These are phyloP conservation scores for Syritta pipiens DNA, from an alignment of 2,888 invertebrate genomes.

Conservation along the genomic window DNA sequence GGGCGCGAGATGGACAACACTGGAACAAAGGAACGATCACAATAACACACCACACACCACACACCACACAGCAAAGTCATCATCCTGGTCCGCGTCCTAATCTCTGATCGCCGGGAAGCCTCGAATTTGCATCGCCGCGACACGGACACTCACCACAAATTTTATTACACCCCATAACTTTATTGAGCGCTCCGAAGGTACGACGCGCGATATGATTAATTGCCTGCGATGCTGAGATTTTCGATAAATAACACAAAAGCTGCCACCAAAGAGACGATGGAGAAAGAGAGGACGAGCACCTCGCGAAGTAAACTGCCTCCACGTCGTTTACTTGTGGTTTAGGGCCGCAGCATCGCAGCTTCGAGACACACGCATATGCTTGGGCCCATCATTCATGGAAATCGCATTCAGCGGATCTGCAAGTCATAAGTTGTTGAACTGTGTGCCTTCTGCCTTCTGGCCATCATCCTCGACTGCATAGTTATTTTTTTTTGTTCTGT, in stretches of 20 bases:
- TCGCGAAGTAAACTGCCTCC: not conserved
- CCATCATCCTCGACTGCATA: conserved; percentile 24
- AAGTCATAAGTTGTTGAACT: conserved; percentile 63
- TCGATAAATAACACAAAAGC: conserved; percentile 68
- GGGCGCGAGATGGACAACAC: conserved; percentile 16
- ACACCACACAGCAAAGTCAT: not conserved
- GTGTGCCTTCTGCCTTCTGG: conserved; percentile 47
- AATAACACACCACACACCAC: conserved; percentile 41
- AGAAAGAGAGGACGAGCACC: not conserved
- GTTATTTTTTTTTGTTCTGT: too few relatives aligned
- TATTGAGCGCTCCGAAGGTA: conserved; percentile 54
- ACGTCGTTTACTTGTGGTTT: conserved; percentile 43
- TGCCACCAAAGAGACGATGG: conserved; percentile 45
- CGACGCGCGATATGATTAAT: conserved; percentile 68
- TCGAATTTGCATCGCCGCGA: conserved; percentile 56
- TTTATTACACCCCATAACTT: conserved; percentile 61
- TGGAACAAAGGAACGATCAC: conserved; percentile 54
- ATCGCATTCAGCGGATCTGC: conserved; percentile 55
- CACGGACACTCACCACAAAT: conserved; percentile 43
- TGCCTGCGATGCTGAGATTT: conserved; percentile 66
- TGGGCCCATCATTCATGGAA: conserved; percentile 63
- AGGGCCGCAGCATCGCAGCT: conserved; percentile 14
- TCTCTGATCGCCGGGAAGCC: conserved; percentile 42
- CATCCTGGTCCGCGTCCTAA: conserved; percentile 18
- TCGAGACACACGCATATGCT: conserved; percentile 21